Base-by-base conservation (phyloP, 2,113 vertebrate species). In the Megaceryle torquata region DNA sequence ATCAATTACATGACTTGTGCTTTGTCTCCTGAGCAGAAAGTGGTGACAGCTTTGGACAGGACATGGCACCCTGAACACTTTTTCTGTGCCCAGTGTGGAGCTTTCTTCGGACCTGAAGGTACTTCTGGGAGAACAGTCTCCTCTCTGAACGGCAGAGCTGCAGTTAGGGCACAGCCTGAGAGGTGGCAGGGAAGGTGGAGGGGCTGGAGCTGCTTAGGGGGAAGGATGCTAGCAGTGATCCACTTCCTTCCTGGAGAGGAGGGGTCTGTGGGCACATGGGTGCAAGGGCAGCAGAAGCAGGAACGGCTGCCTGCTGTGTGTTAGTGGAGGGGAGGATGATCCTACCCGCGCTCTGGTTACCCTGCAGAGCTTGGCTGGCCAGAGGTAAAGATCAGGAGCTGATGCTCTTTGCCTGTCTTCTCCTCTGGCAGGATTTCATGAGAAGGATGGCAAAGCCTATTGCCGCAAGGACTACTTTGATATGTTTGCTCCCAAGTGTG, bases 21-120 rank as follows among this genome's bases (percentile, higher is more conserved):
- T 94, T 91, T 89, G 77, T 85, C 69, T 89, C 79, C 88, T 77
- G 57, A 85, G 88, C 97, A 99, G 99, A 99, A 99, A 99, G 99
- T 99, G 37, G 99, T 99, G 95, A 99, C 99, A 1, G 99, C 99
- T 61, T 97, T 99, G 96, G 99, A 99, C 89, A 98, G 98, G 93
- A 99, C 99, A 31, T 99, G 99, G 99, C 99, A 99, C 82, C 99
- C 99, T 4, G 99, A 99, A 91, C 99, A 99, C 92, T 99, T 99
- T 94, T 99, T 99, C 98, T 99, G 99, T 75, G 99, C 99, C 46
- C 99, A 99, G 95, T 99, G 99, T 86, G 99, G 99, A 59, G 99
- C 99, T 75, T 99, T 99, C 97, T 99, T 99, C 12, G 99, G 99
- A 59, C 99, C 99, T 5, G 99, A 99, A 97, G 99, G 99, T 98